Percentiles rank a stretch among this genome's conserved stretches.
Evolutionary conservation across 2,797 vertebrate genomes (phyloP).

Genomic region (Onychomys torridus): DNA sequence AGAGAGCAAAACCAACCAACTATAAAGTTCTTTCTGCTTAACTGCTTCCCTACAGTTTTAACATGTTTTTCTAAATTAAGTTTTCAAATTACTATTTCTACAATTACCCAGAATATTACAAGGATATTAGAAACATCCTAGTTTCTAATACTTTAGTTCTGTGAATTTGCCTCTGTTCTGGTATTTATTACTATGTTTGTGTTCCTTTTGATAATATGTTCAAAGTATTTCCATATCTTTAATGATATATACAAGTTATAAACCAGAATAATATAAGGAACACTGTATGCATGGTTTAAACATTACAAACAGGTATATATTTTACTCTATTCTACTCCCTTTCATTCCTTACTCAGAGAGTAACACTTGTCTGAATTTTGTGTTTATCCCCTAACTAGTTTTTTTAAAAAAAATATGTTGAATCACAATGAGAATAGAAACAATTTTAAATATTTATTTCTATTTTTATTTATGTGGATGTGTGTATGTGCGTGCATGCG

Average conservation of each 20-base stretch:
- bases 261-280: neutral
- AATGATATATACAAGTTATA: neutral
- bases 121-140: neutral
- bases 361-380: constrained; percentile 8
- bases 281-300: neutral
- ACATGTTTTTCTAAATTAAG: neutral
- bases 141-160: neutral
- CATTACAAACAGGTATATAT: neutral
- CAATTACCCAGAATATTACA: neutral
- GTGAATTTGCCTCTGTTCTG: neutral
- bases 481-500: no score
- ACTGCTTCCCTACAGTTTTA: neutral
- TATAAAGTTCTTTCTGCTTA: neutral
- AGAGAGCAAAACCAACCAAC: no score
- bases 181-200: neutral
- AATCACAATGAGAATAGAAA: neutral
- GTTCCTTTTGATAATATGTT: constrained; percentile 23
- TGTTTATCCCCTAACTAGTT: neutral
- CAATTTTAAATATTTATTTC: neutral
- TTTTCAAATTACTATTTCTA: neutral
- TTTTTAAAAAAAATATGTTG: neutral
- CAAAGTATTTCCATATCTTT: neutral
- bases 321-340: neutral
- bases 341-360: neutral
- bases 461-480: neutral